Evolutionary conservation across 2,888 invertebrate species (phyloP).

Genomic region (Epiblema foenella): DNA sequence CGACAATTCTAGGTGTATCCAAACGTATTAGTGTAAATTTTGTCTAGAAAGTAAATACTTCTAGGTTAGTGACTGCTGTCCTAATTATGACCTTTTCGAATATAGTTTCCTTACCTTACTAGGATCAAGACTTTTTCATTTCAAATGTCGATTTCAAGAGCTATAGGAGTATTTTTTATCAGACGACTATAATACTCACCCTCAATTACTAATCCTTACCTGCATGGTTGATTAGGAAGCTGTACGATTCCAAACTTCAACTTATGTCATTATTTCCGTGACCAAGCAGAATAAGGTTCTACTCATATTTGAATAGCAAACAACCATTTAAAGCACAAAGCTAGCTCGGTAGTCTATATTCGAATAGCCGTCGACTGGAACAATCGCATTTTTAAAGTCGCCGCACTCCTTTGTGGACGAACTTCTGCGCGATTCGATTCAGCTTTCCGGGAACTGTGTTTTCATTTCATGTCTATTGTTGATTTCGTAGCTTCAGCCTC

Average conservation of each 20-base stretch:
- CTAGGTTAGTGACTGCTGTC: too few relatives aligned
- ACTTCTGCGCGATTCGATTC: conserved; percentile 35
- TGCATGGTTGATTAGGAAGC: too few relatives aligned
- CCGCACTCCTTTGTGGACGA: conserved; percentile 38
- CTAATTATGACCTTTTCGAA: too few relatives aligned
- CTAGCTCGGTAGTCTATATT: conserved; percentile 25
- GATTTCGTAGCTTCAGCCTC: not conserved
- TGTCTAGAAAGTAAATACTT: too few relatives aligned
- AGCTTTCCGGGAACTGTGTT: conserved; percentile 24
- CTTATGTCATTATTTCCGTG: conserved; percentile 3
- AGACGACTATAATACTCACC: too few relatives aligned
- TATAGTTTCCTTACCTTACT: too few relatives aligned
- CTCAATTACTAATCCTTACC: too few relatives aligned
- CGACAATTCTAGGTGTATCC: too few relatives aligned
- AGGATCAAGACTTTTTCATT: too few relatives aligned
- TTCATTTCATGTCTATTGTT: conserved; percentile 24
- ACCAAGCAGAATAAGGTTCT: not conserved
- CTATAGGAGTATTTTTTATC: too few relatives aligned
- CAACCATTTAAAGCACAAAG: conserved; percentile 31
- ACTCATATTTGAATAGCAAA: conserved; percentile 27
- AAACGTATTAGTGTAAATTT: too few relatives aligned
- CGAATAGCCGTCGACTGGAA: conserved; percentile 20
- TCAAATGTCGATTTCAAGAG: too few relatives aligned
- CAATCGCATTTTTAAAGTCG: conserved; percentile 39
- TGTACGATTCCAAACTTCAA: not conserved